Conservation (phyloP, 1,140 invertebrate species). For the Neodiprion fabricii region DNA sequence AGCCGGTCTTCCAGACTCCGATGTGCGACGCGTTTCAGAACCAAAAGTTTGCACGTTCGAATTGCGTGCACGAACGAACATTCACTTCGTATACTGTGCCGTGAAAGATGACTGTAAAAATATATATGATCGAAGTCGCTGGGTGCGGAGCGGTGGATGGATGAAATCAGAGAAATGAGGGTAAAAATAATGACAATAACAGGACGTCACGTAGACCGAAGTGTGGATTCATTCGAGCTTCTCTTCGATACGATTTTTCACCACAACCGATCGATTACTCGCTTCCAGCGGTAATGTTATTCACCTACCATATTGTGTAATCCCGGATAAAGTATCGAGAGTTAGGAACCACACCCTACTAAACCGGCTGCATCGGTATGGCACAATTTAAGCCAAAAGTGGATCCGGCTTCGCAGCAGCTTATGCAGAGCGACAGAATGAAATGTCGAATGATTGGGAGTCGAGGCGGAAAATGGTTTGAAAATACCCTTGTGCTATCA, state of each 20-base stretch:
- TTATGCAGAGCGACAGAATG: neutral
- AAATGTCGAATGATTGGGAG: neutral
- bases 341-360: slow-evolving; percentile 9
- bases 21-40: neutral
- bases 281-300: slow-evolving; percentile 1
- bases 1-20: slow-evolving; percentile 1
- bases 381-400: slow-evolving; percentile 4
- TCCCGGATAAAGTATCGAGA: slow-evolving; percentile 8
- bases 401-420: neutral
- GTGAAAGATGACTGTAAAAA: neutral
- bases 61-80: neutral
- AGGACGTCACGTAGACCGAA: neutral
- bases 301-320: neutral
- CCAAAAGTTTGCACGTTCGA: neutral
- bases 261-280: neutral
- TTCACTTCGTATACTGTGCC: neutral
- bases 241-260: slow-evolving; percentile 5
- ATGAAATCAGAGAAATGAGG: no score
- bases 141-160: neutral
- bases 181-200: neutral
- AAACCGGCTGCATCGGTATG: slow-evolving; percentile 9
- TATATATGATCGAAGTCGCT: neutral
- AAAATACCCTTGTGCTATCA: no score
- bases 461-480: neutral
- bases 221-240: neutral